Evolutionary conservation across 2,797 vertebrate genomes (phyloP).

Genomic region (Echiichthys vipera): DNA sequence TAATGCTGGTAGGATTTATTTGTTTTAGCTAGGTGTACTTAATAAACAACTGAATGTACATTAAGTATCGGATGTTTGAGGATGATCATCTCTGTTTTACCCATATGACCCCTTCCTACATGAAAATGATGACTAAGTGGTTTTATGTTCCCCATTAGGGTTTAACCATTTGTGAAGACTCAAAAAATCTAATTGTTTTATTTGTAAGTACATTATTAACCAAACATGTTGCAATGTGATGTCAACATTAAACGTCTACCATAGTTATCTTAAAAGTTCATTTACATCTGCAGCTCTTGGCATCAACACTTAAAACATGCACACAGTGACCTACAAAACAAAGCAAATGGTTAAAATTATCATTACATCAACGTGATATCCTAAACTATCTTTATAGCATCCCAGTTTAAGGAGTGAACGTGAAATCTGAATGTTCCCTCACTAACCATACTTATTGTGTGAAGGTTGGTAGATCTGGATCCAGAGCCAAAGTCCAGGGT

Average conservation of each 20-base stretch:
- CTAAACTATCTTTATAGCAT: neutral
- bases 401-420: neutral
- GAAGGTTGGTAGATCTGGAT: slow-evolving; percentile 84
- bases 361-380: neutral
- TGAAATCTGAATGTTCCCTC: neutral
- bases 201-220: neutral
- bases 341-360: neutral
- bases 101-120: neutral
- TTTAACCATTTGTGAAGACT: neutral
- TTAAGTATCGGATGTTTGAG: neutral
- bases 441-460: slow-evolving; percentile 6
- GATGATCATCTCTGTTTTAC: neutral
- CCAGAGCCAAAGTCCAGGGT: slow-evolving; percentile 67
- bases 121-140: neutral
- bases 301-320: neutral
- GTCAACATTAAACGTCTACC: neutral
- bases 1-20: neutral
- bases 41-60: neutral
- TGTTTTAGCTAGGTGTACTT: neutral
- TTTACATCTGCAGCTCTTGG: neutral
- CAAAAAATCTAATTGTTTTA: neutral
- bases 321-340: neutral
- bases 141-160: neutral
- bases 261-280: neutral
- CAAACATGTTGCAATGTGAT: neutral